Evolutionary conservation across 1,140 invertebrate genomes (phyloP), one percentile per base, ranked within the genome.

Genomic region (Bombus waltoni): DNA sequence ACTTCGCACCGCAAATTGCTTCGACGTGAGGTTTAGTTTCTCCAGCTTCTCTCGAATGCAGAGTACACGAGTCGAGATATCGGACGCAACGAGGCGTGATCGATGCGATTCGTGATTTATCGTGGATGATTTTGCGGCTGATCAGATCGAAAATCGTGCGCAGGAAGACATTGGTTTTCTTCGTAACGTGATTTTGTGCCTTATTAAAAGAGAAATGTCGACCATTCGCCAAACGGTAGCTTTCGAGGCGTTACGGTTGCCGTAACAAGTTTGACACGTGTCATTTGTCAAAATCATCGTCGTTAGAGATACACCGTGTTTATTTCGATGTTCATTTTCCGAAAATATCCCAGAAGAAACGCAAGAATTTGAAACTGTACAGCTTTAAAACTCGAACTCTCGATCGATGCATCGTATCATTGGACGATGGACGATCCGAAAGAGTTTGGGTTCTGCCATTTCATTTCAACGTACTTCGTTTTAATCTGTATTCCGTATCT

Each of bases 171-270:
- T 66, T 57, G n/a, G 59, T 44, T 44, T 75, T 25, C 71, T 85
- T 22, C 78, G 78, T 70, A 74, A 81, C 32, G 84, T 85, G 78
- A 81, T 25, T 75, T 75, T 80, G 84, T 85, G 84, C 84, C 71
- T 81, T 85, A 85, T 81, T 74, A 13, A 66, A 40, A 85, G 32
- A 72, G n/a, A 68, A 80, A 68, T 8, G 59, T 59, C 18, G 18
- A 44, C 28, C 62, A 1, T 18, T 85, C 59, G 57, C 9, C 59
- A 71, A 38, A 4, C 11, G 62, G n/a, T 9, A 38, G 22, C 42
- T 42, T 32, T 1, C 25, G 53, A 22, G 18, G 18, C 8, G n/a
- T 6, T 53, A 3, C 28, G 1, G 53, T 74, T 66, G 28, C 3
- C 42, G 4, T 9, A 5, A 5, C 15, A 32, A 66, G 70, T 1